phyloP scores from a whole-genome alignment of 1,140 invertebrate species.

The Eurosta solidaginis region DNA sequence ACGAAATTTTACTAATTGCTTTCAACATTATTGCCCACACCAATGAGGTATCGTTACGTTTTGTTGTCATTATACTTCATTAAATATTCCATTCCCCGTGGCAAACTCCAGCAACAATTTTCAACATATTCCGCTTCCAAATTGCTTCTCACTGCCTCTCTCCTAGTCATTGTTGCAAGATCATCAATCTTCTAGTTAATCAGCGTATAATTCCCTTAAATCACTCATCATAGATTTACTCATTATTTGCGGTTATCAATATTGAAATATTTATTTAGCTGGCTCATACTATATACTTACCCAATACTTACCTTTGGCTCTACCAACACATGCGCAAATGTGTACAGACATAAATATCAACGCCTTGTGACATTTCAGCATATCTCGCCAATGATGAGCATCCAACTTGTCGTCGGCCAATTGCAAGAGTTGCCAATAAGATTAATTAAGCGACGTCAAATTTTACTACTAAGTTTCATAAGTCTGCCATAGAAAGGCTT shows the following conservation, averaged over 20 bases:
- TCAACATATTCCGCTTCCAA: too few species aligned
- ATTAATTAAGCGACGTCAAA: not conserved
- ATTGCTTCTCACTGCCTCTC: not conserved
- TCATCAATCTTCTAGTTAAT: conserved; percentile 22
- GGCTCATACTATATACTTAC: too few species aligned
- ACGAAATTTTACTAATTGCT: too few species aligned
- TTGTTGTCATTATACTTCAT: too few species aligned
- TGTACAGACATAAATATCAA: not conserved
- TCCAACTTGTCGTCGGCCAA: not conserved
- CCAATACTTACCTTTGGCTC: not conserved
- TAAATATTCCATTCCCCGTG: too few species aligned
- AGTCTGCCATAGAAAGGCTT: not conserved
- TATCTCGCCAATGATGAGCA: not conserved
- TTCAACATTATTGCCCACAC: too few species aligned
- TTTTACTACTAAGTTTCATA: too few species aligned
- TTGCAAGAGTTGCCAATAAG: not conserved
- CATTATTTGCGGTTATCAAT: conserved; percentile 6
- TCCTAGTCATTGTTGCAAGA: not conserved
- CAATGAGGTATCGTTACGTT: too few species aligned
- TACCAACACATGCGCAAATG: not conserved
- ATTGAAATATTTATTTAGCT: too few species aligned
- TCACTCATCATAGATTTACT: conserved; percentile 14
- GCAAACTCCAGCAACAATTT: too few species aligned
- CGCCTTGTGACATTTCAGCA: not conserved
- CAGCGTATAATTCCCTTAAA: not conserved